Evolutionary conservation across 2,888 invertebrate species (phyloP).

Genomic region (Cryptus armator): DNA sequence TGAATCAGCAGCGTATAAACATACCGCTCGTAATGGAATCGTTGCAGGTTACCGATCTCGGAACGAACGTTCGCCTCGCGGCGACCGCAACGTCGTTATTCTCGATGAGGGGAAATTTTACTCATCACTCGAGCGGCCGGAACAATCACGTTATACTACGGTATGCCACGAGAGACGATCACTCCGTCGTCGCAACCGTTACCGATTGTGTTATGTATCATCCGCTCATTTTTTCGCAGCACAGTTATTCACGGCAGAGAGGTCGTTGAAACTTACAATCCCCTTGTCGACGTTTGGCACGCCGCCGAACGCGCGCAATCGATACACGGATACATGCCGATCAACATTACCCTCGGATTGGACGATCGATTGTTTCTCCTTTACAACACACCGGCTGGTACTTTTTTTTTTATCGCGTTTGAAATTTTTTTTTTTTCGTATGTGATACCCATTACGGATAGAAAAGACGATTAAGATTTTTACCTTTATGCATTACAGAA

Average conservation of each 20-base stretch:
- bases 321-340: constrained; percentile 89
- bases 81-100: constrained; percentile 87
- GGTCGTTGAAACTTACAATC: constrained; percentile 87
- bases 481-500: constrained; percentile 69
- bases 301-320: constrained; percentile 90
- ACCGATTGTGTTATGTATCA: not conserved
- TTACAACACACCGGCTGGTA: constrained; percentile 81
- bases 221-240: constrained; percentile 76
- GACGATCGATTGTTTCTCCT: constrained; percentile 80
- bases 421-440: no score
- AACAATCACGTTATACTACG: constrained; percentile 87
- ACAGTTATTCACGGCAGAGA: constrained; percentile 87
- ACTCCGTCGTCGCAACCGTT: not conserved
- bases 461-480: not conserved
- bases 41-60: constrained; percentile 87
- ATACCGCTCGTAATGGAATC: constrained; percentile 87
- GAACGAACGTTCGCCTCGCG: constrained; percentile 87
- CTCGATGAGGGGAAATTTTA: constrained; percentile 90
- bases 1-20: constrained; percentile 86
- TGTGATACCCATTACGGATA: no score
- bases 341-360: constrained; percentile 85
- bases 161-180: constrained; percentile 78
- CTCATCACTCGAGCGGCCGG: constrained; percentile 87
- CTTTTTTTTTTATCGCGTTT: not conserved
- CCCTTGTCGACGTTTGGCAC: constrained; percentile 88